Conservation (phyloP, 2,797 vertebrate genomes). For the Xiphorhynchus erythropygius region DNA sequence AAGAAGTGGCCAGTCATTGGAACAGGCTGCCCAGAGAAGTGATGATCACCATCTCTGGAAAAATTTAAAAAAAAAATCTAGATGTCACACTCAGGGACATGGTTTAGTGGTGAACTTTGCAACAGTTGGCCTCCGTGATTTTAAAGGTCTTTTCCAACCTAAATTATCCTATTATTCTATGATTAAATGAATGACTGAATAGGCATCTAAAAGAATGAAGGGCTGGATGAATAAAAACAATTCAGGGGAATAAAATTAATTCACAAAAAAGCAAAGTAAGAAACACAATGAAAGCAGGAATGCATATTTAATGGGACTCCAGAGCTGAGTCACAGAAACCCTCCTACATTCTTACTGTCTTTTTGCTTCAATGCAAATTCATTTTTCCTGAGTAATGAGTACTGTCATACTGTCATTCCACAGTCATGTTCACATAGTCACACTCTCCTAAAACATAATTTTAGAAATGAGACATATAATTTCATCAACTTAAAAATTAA, state of each 20-base stretch:
- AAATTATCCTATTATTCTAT: background rate
- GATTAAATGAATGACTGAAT: background rate
- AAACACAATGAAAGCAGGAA: background rate
- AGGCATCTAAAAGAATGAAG: background rate
- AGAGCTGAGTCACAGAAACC: background rate
- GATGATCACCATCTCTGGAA: background rate
- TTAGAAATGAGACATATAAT: background rate
- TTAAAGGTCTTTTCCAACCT: background rate
- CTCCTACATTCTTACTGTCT: background rate
- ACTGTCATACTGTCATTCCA: background rate
- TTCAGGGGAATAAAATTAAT: background rate
- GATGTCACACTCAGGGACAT: background rate
- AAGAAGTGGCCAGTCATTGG: background rate
- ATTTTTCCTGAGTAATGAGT: background rate
- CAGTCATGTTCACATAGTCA: background rate
- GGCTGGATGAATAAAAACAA: background rate
- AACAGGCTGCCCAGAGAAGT: background rate
- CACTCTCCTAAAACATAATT: background rate
- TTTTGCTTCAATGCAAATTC: background rate
- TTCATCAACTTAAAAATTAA: background rate
- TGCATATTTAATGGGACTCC: background rate
- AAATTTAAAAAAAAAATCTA: background rate
- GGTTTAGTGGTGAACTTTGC: background rate
- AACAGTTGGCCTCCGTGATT: rapidly evolving
- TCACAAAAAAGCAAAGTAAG: background rate